Evolutionary conservation across 2,113 vertebrate species (phyloP).

Genomic region (Carassius carassius): DNA sequence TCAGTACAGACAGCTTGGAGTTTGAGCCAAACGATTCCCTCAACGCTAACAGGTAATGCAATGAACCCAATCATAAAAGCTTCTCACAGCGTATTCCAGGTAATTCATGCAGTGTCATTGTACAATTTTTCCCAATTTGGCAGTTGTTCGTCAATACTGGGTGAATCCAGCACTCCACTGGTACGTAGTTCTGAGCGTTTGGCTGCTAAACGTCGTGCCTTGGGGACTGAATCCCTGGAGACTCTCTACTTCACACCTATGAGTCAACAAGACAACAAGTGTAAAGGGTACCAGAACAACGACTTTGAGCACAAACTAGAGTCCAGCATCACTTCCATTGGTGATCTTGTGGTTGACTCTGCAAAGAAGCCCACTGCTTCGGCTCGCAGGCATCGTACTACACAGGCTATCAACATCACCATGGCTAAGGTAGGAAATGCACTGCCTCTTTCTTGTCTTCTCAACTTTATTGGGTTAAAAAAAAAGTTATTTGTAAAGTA

Average conservation of each 20-base stretch:
- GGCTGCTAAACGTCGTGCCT: constrained; percentile 68
- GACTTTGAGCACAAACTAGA: constrained; percentile 63
- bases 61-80: background rate
- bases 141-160: constrained; percentile 73
- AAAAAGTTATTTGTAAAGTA: background rate
- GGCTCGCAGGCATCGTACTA: constrained; percentile 79
- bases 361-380: constrained; percentile 75
- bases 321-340: constrained; percentile 70
- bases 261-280: constrained; percentile 56
- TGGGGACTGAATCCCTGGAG: constrained; percentile 79
- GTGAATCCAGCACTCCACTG: constrained; percentile 70
- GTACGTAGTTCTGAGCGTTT: constrained; percentile 74
- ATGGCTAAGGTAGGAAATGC: constrained; percentile 82
- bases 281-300: constrained; percentile 21
- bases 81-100: background rate
- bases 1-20: constrained; percentile 86
- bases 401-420: constrained; percentile 82
- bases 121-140: constrained; percentile 2
- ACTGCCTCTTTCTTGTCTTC: background rate
- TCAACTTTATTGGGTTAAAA: background rate
- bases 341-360: constrained; percentile 70
- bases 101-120: background rate
- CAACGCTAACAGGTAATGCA: constrained; percentile 77
- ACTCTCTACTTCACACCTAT: constrained; percentile 90
- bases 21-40: constrained; percentile 79